Base-by-base conservation (phyloP, 2,797 vertebrate genomes). In the Enteromius unitaeniatus region DNA sequence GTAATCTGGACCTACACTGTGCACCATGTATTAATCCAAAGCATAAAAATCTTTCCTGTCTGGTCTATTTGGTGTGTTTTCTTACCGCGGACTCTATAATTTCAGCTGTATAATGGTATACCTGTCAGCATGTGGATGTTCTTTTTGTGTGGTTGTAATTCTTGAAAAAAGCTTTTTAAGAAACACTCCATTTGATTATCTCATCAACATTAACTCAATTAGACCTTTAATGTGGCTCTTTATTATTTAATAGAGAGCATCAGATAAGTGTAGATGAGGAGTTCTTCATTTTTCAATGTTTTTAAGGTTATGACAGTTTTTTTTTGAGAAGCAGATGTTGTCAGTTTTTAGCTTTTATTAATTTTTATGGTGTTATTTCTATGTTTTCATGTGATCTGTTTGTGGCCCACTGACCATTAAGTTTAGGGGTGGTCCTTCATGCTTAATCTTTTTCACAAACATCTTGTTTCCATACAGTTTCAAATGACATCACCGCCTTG, bases 191-290 rank as follows among this genome's bases (percentile, higher is more conserved):
- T 79, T 68, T 83, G n/a, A 42, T 49, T 11, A 10, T 69, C 70
- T 83, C 7, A 62, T 70, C 31, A 49, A 15, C 79, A 84, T 84
- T 82, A 83, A 40, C 75, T 60, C 31, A 68, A 77, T 72, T 49
- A 37, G 67, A 68, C 13, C 79, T 79, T 79, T 69, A 82, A 70
- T 84, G 69, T 62, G 1, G 10, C 14, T 40, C 58, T 42, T 49
- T 73, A 26, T 76, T 60, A 73, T 64, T 23, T 42, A 64, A 74
- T 45, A 47, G 31, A 28, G 58, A 82, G 26, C 11, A 82, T 28
- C 13, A 60, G 79, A 45, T 4, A 51, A 65, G n/a, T 47, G 11
- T 28, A 42, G 23, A 37, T 49, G 40, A 78, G 42, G n/a, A 6
- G 13, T 26, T 34, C 53, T 70, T 79, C 21, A 15, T 65, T 17